Percentiles rank a stretch among this genome's conserved stretches.
Evolutionary conservation across 2,113 vertebrate genomes (phyloP).

Genomic region (Colinus virginianus): DNA sequence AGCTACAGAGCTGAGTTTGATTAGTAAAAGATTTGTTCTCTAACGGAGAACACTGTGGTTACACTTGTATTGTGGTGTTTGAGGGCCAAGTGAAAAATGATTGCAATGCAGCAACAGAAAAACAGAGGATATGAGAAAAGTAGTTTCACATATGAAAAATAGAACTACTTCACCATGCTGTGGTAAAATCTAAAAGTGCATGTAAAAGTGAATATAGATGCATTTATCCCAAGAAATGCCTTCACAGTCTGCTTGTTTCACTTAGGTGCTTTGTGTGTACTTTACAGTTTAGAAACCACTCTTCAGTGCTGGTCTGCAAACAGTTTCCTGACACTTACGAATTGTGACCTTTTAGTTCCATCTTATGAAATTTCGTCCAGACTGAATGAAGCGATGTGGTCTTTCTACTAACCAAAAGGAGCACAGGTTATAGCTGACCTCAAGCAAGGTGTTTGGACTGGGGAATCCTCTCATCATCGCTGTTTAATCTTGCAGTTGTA

Average conservation of each 20-base stretch:
- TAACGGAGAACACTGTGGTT: not conserved
- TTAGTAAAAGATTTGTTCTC: not conserved
- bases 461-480: not conserved
- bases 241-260: not conserved
- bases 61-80: not conserved
- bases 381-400: not conserved
- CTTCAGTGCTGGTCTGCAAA: not conserved
- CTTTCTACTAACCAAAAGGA: not conserved
- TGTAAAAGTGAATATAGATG: not conserved
- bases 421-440: not conserved
- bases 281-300: not conserved
- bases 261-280: not conserved
- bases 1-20: not conserved
- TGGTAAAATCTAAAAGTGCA: not conserved
- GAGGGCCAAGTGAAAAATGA: not conserved
- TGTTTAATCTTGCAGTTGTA: not conserved
- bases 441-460: not conserved
- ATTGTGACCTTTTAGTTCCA: slow-evolving; percentile 5
- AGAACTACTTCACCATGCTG: not conserved
- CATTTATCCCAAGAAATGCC: not conserved
- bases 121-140: not conserved
- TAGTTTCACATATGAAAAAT: not conserved
- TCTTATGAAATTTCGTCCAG: not conserved
- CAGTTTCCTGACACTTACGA: not conserved
- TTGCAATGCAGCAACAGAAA: not conserved